phyloP scores from a whole-genome alignment of 2,797 vertebrate genomes.

The Cossypha heuglini region DNA sequence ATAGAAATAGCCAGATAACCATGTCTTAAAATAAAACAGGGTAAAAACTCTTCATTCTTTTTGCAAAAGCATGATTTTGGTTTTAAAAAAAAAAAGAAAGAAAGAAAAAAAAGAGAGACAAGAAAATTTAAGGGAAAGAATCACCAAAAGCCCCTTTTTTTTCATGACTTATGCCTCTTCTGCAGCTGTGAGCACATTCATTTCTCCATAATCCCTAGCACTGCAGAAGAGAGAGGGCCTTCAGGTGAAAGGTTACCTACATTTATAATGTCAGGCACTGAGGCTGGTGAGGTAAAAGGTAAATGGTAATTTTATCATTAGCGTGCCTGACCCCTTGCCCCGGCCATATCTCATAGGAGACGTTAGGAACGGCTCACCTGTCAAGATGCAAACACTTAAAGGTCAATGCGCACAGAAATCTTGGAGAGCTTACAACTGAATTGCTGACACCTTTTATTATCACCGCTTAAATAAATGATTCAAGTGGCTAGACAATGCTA shows the following conservation, averaged over 20 bases:
- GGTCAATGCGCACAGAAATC: slow-evolving; percentile 78
- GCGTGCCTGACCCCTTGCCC: slow-evolving; percentile 79
- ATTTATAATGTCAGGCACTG: slow-evolving; percentile 79
- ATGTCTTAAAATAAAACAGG: not conserved
- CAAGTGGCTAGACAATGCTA: slow-evolving; percentile 63
- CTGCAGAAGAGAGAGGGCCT: slow-evolving; percentile 67
- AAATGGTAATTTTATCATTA: slow-evolving; percentile 85
- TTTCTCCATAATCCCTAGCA: slow-evolving; percentile 54
- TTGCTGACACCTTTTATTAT: slow-evolving; percentile 81
- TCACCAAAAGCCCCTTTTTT: not conserved
- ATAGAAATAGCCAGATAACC: not conserved
- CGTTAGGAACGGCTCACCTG: slow-evolving; percentile 71
- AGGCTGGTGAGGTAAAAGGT: slow-evolving; percentile 77
- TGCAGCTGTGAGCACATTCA: slow-evolving; percentile 37
- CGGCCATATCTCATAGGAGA: slow-evolving; percentile 73
- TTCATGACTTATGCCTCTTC: not conserved
- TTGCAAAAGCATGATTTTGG: not conserved
- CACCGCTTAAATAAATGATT: slow-evolving; percentile 83
- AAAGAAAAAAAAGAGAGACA: not conserved
- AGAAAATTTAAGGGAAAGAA: not conserved
- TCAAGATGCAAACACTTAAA: slow-evolving; percentile 78
- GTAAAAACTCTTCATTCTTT: not conserved
- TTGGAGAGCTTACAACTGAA: slow-evolving; percentile 73
- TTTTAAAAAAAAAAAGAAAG: not conserved
- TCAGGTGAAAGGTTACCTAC: slow-evolving; percentile 82